Evolutionary conservation across 2,888 invertebrate species (phyloP).

Genomic region (Melinopterus prodromus): DNA sequence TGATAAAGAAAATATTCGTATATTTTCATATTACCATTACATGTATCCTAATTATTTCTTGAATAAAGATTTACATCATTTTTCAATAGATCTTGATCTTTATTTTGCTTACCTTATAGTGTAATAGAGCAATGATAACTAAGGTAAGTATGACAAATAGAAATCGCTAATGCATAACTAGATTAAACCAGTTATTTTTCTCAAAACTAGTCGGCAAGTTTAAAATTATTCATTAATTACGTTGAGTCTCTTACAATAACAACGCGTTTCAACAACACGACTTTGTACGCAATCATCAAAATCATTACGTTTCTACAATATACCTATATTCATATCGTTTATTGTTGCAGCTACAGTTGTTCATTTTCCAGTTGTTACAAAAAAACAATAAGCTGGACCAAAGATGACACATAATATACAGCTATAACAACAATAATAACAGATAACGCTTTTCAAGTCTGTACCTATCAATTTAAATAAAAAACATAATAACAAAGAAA

Average conservation of each 20-base stretch:
- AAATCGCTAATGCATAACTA: too few relatives aligned
- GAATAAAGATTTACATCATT: conserved; percentile 62
- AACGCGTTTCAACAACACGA: neutral
- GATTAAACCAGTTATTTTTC: too few relatives aligned
- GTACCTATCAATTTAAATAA: neutral
- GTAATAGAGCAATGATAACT: neutral
- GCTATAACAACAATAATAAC: too few relatives aligned
- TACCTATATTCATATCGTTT: neutral
- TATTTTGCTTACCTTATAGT: neutral
- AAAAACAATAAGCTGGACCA: too few relatives aligned
- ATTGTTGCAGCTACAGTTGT: too few relatives aligned
- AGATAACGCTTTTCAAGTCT: neutral
- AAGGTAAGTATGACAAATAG: conserved; percentile 7
- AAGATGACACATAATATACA: too few relatives aligned
- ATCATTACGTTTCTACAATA: neutral
- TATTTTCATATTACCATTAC: conserved; percentile 62
- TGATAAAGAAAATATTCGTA: conserved; percentile 55
- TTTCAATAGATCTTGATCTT: conserved; percentile 48
- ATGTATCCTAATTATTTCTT: conserved; percentile 60
- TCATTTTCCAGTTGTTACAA: too few relatives aligned
- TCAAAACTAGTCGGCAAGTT: neutral
- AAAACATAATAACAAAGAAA: neutral
- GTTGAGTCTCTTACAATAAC: neutral
- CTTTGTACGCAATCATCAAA: neutral
- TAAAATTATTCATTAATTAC: neutral